phyloP scores from a whole-genome alignment of 2,113 vertebrate genomes.

The Apodemus speciosus region DNA sequence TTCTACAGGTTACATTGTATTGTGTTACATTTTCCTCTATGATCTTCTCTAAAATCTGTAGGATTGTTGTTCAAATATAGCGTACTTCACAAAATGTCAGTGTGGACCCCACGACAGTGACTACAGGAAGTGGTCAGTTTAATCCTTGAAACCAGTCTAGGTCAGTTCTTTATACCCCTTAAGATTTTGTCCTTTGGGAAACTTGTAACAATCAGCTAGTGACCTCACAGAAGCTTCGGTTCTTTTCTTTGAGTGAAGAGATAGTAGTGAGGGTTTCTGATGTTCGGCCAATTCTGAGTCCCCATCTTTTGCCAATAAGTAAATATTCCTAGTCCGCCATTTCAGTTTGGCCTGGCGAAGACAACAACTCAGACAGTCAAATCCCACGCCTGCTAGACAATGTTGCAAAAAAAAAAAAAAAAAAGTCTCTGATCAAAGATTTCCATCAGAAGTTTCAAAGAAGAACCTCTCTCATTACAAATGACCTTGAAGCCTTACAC shows the following conservation, averaged over 20 bases:
- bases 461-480: background rate
- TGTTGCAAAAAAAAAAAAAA: no score
- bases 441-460: slow-evolving; percentile 56
- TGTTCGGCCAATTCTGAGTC: background rate
- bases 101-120: background rate
- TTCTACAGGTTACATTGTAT: background rate
- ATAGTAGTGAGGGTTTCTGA: background rate
- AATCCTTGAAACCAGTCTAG: background rate
- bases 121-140: background rate
- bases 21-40: background rate
- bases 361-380: background rate
- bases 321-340: slow-evolving; percentile 15
- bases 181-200: slow-evolving; percentile 29
- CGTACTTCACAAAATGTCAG: background rate
- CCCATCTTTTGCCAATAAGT: background rate
- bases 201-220: slow-evolving; percentile 25
- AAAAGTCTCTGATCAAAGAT: background rate
- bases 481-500: background rate
- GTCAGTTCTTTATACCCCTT: background rate
- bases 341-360: slow-evolving; percentile 15
- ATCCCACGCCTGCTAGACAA: background rate
- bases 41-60: background rate
- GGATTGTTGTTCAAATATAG: background rate
- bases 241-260: background rate
- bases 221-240: background rate